Base-by-base conservation (phyloP, 2,113 vertebrate genomes). In the Alces alces region DNA sequence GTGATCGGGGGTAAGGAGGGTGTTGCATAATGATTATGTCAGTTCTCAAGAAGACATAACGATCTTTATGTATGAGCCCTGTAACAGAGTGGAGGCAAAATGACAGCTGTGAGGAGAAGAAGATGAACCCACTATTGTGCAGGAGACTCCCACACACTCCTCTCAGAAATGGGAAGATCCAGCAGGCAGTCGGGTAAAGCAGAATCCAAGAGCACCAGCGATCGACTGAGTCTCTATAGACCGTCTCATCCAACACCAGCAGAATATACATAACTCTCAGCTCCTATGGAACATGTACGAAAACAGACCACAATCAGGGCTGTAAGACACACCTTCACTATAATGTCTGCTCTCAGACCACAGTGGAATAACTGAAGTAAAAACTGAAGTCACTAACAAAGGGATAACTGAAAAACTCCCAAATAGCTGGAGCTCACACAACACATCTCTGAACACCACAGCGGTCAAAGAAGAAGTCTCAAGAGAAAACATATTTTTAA, bases 31-130 rank as follows among this genome's bases (percentile, higher is more conserved):
- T 1, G 60, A 55, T 16, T 5, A 13, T 14, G 50, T n/a, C 80
- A 1, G 12, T 17, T 14, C 60, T 57, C 28, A 25, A 25, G 36
- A 27, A 39, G 80, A 57, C 52, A 1, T 0, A 5, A 5, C 1
- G 0, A 1, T 8, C 60, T 15, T n/a, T 5, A 13, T 5, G 9
- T 0, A 21, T 1, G 5, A 6, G 7, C 27, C 58, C 47, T 6
- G 39, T 27, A 19, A 25, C n/a, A 10, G 27, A 33, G n/a, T 1
- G 11, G 16, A 19, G 61, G 60, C 43, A n/a, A 39, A 39, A 15
- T 8, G 57, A 14, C 6, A 19, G 43, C 15, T 36, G 6, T 6
- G 11, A 39, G 55, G 73, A 80, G 54, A 58, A 25, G 9, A 2
- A 57, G 23, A 8, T 5, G 30, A 50, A 17, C 13, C 43, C 55